These are phyloP conservation scores for Blera fallax DNA, from an alignment of 2,888 invertebrate species.

Conservation along the genomic window DNA sequence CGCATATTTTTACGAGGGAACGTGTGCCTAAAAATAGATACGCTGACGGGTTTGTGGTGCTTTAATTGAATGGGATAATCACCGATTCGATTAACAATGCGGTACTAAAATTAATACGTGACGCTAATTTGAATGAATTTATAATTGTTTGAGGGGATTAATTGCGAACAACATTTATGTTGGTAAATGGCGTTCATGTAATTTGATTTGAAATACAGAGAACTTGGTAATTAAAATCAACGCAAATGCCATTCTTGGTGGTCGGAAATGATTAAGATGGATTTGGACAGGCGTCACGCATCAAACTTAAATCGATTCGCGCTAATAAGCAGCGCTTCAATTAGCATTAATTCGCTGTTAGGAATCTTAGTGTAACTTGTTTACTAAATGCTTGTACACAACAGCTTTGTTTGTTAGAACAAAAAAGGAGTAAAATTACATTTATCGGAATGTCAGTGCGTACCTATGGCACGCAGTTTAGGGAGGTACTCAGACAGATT, in stretches of 20 bases:
- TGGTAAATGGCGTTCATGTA: not conserved
- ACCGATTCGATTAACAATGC: not conserved
- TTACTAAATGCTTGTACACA: not conserved
- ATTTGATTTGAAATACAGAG: not conserved
- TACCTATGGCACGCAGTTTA: too few relatives aligned
- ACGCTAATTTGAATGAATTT: not conserved
- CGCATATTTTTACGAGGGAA: not conserved
- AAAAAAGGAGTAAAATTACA: too few relatives aligned
- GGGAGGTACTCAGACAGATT: not conserved
- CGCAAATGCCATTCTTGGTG: not conserved
- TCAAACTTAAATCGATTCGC: not conserved
- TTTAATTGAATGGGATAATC: not conserved
- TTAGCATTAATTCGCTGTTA: not conserved
- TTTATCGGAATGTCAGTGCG: too few relatives aligned
- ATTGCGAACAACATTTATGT: not conserved
- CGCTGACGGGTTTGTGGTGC: not conserved
- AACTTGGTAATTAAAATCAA: not conserved
- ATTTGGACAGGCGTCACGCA: not conserved
- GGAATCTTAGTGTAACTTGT: not conserved
- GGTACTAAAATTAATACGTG: not conserved
- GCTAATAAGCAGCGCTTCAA: not conserved
- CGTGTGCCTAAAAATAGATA: not conserved
- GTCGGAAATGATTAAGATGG: not conserved
- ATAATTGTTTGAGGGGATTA: not conserved
- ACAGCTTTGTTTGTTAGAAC: not conserved